Conservation (phyloP, 2,888 invertebrate species). For the Drosophila neotestacea region DNA sequence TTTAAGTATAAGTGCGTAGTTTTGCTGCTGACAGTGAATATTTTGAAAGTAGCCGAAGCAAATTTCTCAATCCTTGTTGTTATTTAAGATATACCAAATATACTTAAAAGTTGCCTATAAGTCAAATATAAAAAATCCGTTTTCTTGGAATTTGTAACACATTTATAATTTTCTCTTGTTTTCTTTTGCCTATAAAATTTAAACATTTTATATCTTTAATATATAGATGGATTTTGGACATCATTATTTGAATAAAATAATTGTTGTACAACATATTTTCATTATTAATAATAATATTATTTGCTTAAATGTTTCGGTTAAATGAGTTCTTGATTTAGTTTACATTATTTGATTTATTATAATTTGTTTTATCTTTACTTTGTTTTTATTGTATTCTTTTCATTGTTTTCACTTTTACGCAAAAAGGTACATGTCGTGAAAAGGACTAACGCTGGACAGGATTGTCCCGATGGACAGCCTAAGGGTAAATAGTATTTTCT, state of each 20-base stretch:
- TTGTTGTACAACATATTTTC: conserved; percentile 55
- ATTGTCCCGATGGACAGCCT: conserved; percentile 43
- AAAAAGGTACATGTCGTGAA: conserved; percentile 82
- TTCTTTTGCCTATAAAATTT: conserved; percentile 61
- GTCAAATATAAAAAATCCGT: too few species aligned
- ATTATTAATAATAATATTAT: conserved; percentile 23
- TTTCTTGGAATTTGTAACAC: conserved; percentile 49
- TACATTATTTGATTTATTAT: conserved; percentile 53
- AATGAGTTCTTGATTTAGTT: conserved; percentile 56
- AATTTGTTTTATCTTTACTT: conserved; percentile 14
- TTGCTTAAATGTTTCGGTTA: conserved; percentile 43
- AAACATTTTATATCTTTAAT: conserved; percentile 49
- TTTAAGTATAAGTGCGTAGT: too few species aligned
- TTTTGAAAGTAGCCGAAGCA: too few species aligned
- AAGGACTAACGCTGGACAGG: conserved; percentile 70
- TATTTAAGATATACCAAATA: too few species aligned
- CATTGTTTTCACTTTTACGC: conserved; percentile 78
- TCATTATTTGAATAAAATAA: conserved; percentile 55
- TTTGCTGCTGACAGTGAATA: too few species aligned
- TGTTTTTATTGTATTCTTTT: conserved; percentile 80
- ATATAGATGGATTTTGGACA: conserved; percentile 47
- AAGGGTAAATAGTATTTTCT: conserved; percentile 37
- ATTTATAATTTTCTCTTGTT: conserved; percentile 48
- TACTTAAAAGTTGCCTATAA: too few species aligned
- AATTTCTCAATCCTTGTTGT: too few species aligned